These are phyloP conservation scores for Diabrotica undecimpunctata DNA, from an alignment of 1,140 invertebrate genomes.

Conservation along the genomic window DNA sequence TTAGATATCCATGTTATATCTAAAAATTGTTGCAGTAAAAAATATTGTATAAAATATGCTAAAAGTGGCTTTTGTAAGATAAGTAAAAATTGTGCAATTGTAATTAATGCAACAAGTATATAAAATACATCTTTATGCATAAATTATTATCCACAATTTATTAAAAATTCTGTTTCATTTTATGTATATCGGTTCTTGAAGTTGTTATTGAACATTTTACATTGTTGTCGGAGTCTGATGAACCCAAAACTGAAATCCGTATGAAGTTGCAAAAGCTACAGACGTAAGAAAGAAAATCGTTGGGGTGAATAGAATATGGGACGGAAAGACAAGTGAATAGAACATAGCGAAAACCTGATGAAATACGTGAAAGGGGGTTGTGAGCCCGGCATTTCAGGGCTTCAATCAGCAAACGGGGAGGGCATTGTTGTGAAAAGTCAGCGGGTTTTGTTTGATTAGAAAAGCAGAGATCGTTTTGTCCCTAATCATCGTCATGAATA, in stretches of 20 bases:
- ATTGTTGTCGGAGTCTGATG: too few species aligned
- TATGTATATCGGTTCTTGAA: too few species aligned
- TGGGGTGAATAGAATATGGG: conserved; percentile 37
- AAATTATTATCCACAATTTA: too few species aligned
- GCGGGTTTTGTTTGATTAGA: conserved; percentile 44
- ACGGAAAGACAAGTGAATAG: conserved; percentile 31
- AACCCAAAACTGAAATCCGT: background rate
- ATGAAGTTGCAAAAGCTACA: conserved; percentile 9
- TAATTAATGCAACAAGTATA: too few species aligned
- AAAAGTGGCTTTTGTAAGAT: too few species aligned
- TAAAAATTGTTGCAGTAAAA: too few species aligned
- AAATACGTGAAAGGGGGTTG: conserved; percentile 31
- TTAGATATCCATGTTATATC: too few species aligned
- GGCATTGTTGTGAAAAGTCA: conserved; percentile 44
- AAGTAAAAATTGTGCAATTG: too few species aligned
- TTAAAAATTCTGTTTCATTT: too few species aligned
- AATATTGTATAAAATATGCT: too few species aligned
- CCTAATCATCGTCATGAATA: conserved; percentile 39
- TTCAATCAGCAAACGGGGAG: conserved; percentile 38
- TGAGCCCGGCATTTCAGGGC: conserved; percentile 43
- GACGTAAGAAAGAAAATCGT: conserved; percentile 17
- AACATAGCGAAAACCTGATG: conserved; percentile 23
- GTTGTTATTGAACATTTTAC: too few species aligned
- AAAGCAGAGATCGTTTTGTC: conserved; percentile 40
- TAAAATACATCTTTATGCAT: too few species aligned